phyloP scores from a whole-genome alignment of 2,888 invertebrate genomes.

The Iphiclides podalirius region DNA sequence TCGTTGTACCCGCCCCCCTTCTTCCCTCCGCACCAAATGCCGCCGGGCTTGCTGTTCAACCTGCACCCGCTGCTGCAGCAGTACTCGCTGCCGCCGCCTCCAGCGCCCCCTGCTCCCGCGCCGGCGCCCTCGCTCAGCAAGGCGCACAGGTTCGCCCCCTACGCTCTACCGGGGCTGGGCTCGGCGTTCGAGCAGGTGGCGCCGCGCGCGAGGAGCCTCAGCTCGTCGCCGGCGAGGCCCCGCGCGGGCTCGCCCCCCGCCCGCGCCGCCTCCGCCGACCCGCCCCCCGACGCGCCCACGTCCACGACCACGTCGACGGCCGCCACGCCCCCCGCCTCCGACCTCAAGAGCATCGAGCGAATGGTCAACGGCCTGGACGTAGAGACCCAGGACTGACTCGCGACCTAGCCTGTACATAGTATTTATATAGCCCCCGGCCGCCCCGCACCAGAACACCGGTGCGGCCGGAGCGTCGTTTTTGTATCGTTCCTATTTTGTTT shows the following conservation, averaged over 20 bases:
- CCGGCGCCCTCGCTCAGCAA: conserved; percentile 84
- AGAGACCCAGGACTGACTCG: conserved; percentile 82
- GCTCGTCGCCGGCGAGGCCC: conserved; percentile 79
- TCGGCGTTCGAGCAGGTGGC: conserved; percentile 95
- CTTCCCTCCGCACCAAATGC: conserved; percentile 88
- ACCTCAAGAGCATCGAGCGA: conserved; percentile 97
- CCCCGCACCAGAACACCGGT: conserved; percentile 33
- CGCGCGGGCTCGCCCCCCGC: conserved; percentile 61
- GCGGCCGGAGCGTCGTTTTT: conserved; percentile 55
- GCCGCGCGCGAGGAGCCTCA: conserved; percentile 84
- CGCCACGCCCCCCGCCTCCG: conserved; percentile 83
- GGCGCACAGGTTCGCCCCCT: conserved; percentile 91
- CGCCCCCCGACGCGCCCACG: conserved; percentile 78
- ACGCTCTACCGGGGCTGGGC: conserved; percentile 89
- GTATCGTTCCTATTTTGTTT: conserved; percentile 80
- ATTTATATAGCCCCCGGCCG: conserved; percentile 58
- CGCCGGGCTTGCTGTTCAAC: conserved; percentile 92
- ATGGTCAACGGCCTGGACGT: conserved; percentile 98
- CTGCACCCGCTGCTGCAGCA: conserved; percentile 93
- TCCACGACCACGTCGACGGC: conserved; percentile 75
- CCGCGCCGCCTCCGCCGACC: conserved; percentile 75
- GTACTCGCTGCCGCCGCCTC: conserved; percentile 88
- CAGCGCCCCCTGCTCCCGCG: conserved; percentile 81
- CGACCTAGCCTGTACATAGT: conserved; percentile 65
- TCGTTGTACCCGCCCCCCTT: conserved; percentile 90